Evolutionary conservation across 2,113 vertebrate species (phyloP).

Genomic region (Micromys minutus): DNA sequence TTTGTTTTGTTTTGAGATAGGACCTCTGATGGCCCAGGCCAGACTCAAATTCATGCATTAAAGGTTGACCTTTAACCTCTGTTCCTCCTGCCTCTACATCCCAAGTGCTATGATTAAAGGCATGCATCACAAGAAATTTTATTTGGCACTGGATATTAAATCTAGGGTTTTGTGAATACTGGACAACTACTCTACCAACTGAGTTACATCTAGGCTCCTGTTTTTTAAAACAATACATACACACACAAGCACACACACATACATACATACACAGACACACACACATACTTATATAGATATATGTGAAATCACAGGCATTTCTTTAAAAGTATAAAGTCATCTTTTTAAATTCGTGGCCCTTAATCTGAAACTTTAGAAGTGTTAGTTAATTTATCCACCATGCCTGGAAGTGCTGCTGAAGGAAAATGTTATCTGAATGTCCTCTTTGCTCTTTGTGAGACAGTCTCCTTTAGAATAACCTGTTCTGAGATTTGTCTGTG

Average conservation of each 20-base stretch:
- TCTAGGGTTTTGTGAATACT: background rate
- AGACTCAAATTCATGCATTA: background rate
- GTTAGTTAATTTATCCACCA: background rate
- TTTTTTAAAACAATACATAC: background rate
- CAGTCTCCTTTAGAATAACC: background rate
- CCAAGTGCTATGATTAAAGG: background rate
- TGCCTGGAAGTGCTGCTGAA: background rate
- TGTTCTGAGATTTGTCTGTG: conserved; percentile 46
- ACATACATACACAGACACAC: background rate
- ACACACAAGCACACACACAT: too few species aligned
- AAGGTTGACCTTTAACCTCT: background rate
- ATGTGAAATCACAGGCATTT: background rate
- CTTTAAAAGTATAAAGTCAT: background rate
- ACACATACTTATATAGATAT: too few species aligned
- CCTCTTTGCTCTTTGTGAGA: conserved; percentile 36
- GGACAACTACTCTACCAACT: background rate
- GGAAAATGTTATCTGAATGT: background rate
- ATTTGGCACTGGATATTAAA: background rate
- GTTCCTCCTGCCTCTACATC: background rate
- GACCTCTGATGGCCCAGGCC: background rate
- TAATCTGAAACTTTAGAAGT: conserved; percentile 28
- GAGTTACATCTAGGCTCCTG: background rate
- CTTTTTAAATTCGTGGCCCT: conserved; percentile 28
- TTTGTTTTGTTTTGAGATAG: background rate
- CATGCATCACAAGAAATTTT: background rate